Conservation (phyloP, 2,797 vertebrate species). For the Anolis apletophallus region DNA sequence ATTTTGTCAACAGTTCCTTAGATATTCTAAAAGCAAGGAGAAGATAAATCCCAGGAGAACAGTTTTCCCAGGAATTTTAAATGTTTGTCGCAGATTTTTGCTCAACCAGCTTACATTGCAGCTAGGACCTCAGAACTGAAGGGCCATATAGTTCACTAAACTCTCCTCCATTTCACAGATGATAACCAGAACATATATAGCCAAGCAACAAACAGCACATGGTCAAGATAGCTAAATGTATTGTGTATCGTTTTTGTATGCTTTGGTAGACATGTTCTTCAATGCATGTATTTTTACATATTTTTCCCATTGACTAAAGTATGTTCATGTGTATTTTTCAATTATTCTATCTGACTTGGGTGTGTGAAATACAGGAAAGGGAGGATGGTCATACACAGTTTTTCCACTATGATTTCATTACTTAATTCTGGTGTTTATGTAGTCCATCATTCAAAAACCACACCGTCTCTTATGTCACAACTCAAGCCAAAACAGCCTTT, state of each 20-base stretch:
- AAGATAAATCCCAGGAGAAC: neutral
- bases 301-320: neutral
- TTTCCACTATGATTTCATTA: too few species aligned
- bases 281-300: neutral
- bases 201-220: too few species aligned
- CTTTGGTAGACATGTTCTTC: neutral
- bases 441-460: too few species aligned
- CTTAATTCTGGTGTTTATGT: too few species aligned
- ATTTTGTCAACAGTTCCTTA: neutral
- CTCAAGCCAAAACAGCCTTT: too few species aligned
- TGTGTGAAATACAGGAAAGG: too few species aligned
- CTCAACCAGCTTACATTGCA: neutral
- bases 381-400: too few species aligned
- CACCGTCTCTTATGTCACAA: too few species aligned
- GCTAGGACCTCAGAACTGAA: neutral
- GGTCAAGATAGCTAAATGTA: too few species aligned
- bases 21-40: neutral
- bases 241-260: neutral
- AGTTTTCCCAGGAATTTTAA: neutral
- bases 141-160: neutral
- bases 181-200: too few species aligned
- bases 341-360: conserved; percentile 17
- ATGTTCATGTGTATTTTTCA: too few species aligned
- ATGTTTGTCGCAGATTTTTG: neutral
- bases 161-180: too few species aligned